Conservation (phyloP, 1,140 invertebrate genomes). For the Dinoponera quadriceps region DNA sequence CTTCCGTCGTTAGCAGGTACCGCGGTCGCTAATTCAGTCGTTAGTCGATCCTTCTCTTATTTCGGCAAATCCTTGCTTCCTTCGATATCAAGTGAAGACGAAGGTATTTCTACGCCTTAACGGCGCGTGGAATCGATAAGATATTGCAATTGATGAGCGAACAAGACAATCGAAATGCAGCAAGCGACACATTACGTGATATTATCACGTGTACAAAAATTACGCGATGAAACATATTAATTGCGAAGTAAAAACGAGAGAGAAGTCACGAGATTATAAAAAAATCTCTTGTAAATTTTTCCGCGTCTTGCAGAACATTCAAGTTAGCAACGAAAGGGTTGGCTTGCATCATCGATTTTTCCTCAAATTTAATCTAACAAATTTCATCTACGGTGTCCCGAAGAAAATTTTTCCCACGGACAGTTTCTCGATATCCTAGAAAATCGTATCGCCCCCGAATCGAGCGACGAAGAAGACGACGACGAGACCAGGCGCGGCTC, state of each 20-base stretch:
- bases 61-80: neutral
- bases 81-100: neutral
- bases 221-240: too few relatives aligned
- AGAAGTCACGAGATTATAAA: too few relatives aligned
- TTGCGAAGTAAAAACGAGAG: too few relatives aligned
- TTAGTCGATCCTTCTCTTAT: neutral
- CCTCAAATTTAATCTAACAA: neutral
- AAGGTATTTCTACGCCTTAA: neutral
- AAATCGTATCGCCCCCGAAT: conserved; percentile 63
- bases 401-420: too few relatives aligned
- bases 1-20: conserved; percentile 15
- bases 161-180: neutral
- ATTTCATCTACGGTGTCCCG: too few relatives aligned
- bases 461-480: conserved; percentile 35
- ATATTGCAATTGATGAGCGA: too few relatives aligned
- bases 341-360: neutral
- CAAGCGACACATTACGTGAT: too few relatives aligned
- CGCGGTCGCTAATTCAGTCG: neutral
- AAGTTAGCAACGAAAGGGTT: neutral
- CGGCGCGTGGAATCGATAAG: neutral
- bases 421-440: neutral
- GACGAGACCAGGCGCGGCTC: conserved; percentile 41
- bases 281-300: too few relatives aligned
- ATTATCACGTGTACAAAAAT: too few relatives aligned
- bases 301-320: neutral